A percentile compares a stretch with the other conserved stretches of the same genome.
Evolutionary conservation across 2,797 vertebrate species (phyloP).

Genomic region (Fistularia tabacaria): DNA sequence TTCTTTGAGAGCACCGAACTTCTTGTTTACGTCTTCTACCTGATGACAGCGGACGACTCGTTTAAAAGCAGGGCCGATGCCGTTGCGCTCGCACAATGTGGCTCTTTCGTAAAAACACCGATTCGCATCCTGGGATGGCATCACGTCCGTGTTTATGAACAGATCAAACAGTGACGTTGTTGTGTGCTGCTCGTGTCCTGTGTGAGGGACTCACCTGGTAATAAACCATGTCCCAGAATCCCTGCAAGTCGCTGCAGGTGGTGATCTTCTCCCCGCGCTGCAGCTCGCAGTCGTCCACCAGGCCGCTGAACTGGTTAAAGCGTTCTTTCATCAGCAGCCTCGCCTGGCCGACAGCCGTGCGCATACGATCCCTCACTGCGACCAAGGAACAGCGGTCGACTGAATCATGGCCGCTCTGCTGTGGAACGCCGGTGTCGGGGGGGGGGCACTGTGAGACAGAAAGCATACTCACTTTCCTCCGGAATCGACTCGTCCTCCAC

Average conservation of each 20-base stretch:
- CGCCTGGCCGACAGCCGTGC: constrained; percentile 87
- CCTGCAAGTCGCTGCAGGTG: constrained; percentile 85
- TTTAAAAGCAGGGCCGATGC: too few species aligned
- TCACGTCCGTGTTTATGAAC: neutral
- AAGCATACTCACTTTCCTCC: constrained; percentile 84
- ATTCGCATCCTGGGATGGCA: neutral
- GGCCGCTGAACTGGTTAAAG: constrained; percentile 87
- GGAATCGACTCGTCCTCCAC: constrained; percentile 82
- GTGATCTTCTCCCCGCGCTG: constrained; percentile 84
- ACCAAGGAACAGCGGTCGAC: neutral
- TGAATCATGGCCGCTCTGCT: neutral
- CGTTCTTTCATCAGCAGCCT: constrained; percentile 87
- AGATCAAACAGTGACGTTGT: too few species aligned
- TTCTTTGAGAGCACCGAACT: constrained; percentile 81
- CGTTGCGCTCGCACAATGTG: too few species aligned
- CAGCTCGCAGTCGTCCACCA: constrained; percentile 90
- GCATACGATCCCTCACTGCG: constrained; percentile 85
- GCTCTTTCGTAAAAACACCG: too few species aligned
- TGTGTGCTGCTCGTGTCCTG: neutral
- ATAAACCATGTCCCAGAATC: constrained; percentile 97
- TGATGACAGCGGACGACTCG: constrained; percentile 39
- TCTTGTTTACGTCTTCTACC: constrained; percentile 87
- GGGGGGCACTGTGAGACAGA: too few species aligned
- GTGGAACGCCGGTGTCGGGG: too few species aligned
- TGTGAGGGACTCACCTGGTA: constrained; percentile 79